A percentile compares a stretch with the other conserved stretches of the same genome.
Conservation (phyloP, 2,888 invertebrate genomes). For the Eudemis profundana region DNA sequence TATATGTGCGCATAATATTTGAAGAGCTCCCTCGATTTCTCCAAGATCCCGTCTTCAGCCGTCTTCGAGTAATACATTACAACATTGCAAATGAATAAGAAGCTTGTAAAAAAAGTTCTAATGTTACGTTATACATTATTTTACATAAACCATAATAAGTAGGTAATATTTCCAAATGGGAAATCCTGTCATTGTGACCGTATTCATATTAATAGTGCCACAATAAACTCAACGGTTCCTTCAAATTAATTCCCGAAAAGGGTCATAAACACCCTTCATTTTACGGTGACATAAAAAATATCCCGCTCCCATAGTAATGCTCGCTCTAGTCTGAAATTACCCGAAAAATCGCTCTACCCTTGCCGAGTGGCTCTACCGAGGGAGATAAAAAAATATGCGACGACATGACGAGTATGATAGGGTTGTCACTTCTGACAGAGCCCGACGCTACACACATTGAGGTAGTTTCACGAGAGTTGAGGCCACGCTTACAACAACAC, state of each 20-base stretch:
- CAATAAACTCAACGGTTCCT: constrained; percentile 30
- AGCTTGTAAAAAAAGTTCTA: too few species aligned
- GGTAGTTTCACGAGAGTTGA: too few species aligned
- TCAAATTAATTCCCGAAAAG: constrained; percentile 40
- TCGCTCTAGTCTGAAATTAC: constrained; percentile 60
- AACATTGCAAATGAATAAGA: too few species aligned
- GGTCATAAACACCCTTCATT: constrained; percentile 33
- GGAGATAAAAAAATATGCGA: constrained; percentile 70
- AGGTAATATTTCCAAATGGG: background rate
- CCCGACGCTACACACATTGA: too few species aligned
- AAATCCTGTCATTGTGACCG: background rate
- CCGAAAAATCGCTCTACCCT: constrained; percentile 59
- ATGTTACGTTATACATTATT: too few species aligned
- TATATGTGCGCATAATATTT: too few species aligned
- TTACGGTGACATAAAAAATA: constrained; percentile 51
- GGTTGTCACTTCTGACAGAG: background rate
- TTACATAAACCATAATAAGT: background rate
- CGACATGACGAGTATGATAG: constrained; percentile 55
- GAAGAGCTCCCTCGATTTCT: too few species aligned
- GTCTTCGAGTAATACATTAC: too few species aligned
- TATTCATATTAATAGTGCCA: constrained; percentile 31
- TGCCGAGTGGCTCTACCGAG: constrained; percentile 55
- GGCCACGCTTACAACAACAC: too few species aligned
- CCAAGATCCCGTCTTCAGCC: too few species aligned
- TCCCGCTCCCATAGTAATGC: constrained; percentile 57